Conservation (phyloP, 2,797 vertebrate genomes). For the Muscicapa striata region DNA sequence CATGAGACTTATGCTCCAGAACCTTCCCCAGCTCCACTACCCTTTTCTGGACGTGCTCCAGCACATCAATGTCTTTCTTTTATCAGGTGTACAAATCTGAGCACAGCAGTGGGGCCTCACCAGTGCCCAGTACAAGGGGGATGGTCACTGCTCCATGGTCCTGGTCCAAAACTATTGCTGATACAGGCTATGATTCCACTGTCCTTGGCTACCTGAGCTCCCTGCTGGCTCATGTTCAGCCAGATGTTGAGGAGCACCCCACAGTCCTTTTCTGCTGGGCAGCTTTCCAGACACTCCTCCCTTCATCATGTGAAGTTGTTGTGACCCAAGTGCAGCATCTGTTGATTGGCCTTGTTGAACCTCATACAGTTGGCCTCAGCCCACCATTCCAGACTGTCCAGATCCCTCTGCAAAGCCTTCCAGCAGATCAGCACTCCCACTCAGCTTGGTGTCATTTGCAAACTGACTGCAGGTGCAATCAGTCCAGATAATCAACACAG, state of each 20-base stretch:
- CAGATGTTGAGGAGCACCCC: not conserved
- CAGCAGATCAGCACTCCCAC: not conserved
- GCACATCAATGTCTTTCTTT: not conserved
- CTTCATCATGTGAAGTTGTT: not conserved
- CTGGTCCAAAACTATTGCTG: not conserved
- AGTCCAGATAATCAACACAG: not conserved
- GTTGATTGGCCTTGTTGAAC: not conserved
- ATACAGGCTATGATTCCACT: not conserved
- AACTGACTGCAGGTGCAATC: not conserved
- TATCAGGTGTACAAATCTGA: not conserved
- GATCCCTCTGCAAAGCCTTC: not conserved
- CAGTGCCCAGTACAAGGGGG: not conserved
- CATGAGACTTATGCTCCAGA: not conserved
- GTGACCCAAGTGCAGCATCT: not conserved
- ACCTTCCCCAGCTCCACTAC: not conserved
- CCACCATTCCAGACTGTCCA: not conserved
- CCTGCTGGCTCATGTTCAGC: not conserved
- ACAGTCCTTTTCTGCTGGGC: not conserved
- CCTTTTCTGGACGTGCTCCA: not conserved
- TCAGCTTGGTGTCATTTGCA: not conserved
- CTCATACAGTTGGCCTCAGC: not conserved
- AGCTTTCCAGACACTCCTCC: not conserved
- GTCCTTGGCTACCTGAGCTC: not conserved
- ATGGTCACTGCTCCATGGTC: rapidly evolving
- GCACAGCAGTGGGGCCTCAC: not conserved